phyloP scores from a whole-genome alignment of 23 tunicate species.

The Botrylloides violaceus region DNA sequence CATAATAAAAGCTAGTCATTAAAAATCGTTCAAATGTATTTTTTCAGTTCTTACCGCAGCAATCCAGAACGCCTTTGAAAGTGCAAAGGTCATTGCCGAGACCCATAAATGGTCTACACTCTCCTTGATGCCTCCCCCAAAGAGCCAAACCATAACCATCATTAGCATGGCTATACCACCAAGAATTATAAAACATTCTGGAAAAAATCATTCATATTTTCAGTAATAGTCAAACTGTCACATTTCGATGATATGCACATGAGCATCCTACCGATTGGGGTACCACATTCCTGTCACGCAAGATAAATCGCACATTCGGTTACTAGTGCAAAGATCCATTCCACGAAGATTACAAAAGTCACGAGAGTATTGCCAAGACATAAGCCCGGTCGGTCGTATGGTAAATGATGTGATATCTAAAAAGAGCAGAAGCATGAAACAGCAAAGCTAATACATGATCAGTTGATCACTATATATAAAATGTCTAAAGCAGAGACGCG shows the following conservation, averaged over 20 bases:
- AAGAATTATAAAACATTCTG: too few species aligned
- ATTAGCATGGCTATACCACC: too few species aligned
- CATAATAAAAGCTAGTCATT: too few species aligned
- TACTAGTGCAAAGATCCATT: conserved; percentile 6
- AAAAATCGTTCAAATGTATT: too few species aligned
- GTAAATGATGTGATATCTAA: background rate
- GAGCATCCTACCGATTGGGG: background rate
- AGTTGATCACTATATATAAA: too few species aligned
- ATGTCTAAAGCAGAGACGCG: too few species aligned
- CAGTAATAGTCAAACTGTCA: too few species aligned
- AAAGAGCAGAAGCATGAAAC: background rate
- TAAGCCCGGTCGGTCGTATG: background rate
- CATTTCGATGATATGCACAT: too few species aligned
- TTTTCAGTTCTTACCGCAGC: background rate
- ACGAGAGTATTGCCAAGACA: conserved; percentile 19
- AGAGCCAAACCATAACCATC: too few species aligned
- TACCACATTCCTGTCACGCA: background rate
- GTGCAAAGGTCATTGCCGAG: background rate
- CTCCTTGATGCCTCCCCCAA: background rate
- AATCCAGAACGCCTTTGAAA: background rate
- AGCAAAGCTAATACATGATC: too few species aligned
- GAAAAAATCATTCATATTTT: too few species aligned
- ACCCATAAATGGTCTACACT: background rate
- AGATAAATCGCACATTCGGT: background rate
- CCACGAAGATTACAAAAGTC: conserved; percentile 15